Percentiles rank a stretch among this genome's conserved stretches.
phyloP scores from a whole-genome alignment of 2,113 vertebrate species.

The Probosciger aterrimus region DNA sequence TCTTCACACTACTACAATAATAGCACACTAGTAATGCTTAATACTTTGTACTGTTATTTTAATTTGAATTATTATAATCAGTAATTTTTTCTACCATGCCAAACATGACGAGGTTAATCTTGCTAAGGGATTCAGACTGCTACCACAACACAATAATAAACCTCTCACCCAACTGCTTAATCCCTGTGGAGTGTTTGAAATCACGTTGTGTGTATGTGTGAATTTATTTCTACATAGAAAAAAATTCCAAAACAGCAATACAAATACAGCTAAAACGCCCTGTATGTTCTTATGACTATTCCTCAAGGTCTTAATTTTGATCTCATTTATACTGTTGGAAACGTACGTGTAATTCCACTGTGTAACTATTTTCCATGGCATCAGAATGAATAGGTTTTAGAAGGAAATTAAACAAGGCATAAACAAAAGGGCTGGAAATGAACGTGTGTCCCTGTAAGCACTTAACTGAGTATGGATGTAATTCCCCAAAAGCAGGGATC shows the following conservation, averaged over 20 bases:
- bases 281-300: background rate
- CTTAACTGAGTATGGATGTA: background rate
- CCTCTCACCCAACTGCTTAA: background rate
- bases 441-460: background rate
- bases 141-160: background rate
- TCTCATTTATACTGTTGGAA: background rate
- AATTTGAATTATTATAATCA: background rate
- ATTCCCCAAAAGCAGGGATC: background rate
- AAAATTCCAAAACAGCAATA: background rate
- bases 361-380: background rate
- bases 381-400: background rate
- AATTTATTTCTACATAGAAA: background rate
- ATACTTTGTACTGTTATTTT: background rate
- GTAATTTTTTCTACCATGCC: background rate
- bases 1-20: background rate
- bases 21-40: background rate
- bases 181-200: background rate
- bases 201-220: background rate
- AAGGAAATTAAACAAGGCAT: background rate
- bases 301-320: background rate
- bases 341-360: background rate
- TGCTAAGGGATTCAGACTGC: slow-evolving; percentile 12
- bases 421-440: background rate
- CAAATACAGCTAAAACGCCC: background rate
- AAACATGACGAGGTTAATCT: background rate